Evolutionary conservation across 2,113 vertebrate species (phyloP), one percentile per base, ranked within the genome.

Genomic region (Hiodon tergisus): DNA sequence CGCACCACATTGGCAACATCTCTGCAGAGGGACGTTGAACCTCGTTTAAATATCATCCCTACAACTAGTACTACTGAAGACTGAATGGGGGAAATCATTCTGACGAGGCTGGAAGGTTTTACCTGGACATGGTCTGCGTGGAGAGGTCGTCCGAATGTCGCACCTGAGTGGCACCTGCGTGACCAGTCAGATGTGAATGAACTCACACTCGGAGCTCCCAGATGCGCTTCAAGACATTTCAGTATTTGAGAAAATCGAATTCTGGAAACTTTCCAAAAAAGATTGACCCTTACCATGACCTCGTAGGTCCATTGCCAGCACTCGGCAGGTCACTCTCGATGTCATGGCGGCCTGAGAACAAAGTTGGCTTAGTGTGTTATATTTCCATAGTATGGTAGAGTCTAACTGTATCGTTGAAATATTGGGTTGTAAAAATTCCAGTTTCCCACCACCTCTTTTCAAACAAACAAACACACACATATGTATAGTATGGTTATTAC

Each of bases 91-190:
- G 69, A 50, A 65, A 55, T 79, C 46, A 11, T 31, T 60, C 16
- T 46, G 13, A 6, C 54, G 62, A 74, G 61, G 14, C 1, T 1
- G 67, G 31, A 5, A 14, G 47, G 5, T 47, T n/a, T 71, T 78
- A 87, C 85, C 83, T 88, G 61, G 85, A 87, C 88, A 90, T 88
- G 3, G 88, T 87, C 51, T 87, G 84, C 17, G 86, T 86, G 2
- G 86, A 87, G 47, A 88, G 87, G 77, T 89, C 86, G 0, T 87
- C 86, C 4, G 83, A 78, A 10, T 88, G 84, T 7, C 67, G 78
- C 3, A 87, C 87, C 66, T 83, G 72, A 5, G 87, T 86, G 4
- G 63, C 83, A 66, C 87, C 87, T 89, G 54, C 14, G 52, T 31
- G 53, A 62, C 58, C 46, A 51, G 57, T 31, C 31, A 31, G 31